Evolutionary conservation across 92 coral and sea anemone genomes (phyloP), one percentile per base, ranked within the genome.

Genomic region (Micromussa lordhowensis): DNA sequence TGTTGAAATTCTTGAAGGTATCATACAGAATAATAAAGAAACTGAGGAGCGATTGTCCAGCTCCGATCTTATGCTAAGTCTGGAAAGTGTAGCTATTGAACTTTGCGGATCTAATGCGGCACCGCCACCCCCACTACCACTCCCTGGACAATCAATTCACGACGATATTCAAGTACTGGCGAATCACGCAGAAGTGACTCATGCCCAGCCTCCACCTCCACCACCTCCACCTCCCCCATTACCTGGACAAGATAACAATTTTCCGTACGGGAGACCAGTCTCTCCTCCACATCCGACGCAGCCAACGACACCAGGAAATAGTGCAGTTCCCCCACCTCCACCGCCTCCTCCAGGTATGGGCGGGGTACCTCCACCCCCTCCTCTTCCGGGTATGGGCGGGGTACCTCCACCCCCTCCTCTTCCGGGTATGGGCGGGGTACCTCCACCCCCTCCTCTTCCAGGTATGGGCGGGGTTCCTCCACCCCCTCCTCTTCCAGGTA

Each of bases 351-450:
- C 95, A 13, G 93, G 85, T 1, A 80, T 89, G 55, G 85, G 89
- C 26, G 92, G 91, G 3, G 92, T 35, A 12, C 90, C 92, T 0
- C 91, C 91, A 10, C 91, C 93, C 0, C 93, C 93, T 29, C 94
- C 91, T 34, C 83, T 58, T 6, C 88, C 80, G 1, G 92, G 89
- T 12, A 80, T 58, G 18, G 86, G 74, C 1, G 88, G 78, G 22
- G 89, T 87, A 1, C 98, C 96, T 5, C 96, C 94, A 2, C 98
- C 96, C 0, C 98, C 97, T 30, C 96, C 95, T 51, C 89, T 85
- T 5, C 95, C 96, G 4, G 92, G 85, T 0, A 75, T 92, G 49
- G 82, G 89, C 12, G 92, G 91, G 2, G 88, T 53, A 5, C 91
- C 93, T 18, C 92, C 98, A 3, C 93, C 95, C 7, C 90, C 93